Base-by-base conservation (phyloP, 2,797 vertebrate species). In the Cercopithecus hamlyni region DNA sequence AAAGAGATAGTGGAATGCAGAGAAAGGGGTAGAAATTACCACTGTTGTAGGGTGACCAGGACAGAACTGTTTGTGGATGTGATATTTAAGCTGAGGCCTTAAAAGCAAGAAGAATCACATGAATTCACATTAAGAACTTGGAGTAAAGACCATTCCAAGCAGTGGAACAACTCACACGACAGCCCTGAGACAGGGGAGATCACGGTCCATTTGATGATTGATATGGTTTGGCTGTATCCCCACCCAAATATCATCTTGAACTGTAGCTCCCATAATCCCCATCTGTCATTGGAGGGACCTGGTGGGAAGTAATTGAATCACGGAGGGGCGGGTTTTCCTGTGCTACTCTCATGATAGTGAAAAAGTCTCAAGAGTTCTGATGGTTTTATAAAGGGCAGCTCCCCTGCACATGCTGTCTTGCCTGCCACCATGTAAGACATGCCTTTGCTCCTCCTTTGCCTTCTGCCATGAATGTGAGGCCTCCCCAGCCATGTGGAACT, bases 11-110 rank as follows among this genome's bases (percentile, higher is more conserved):
- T 10, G 4, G 17, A 12, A 70, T 52, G 24, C 39, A 81, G 45
- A 79, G 41, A 17, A 36, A 88, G 30, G 22, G 3, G 0, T 17
- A 4, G 13, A 2, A 13, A n/a, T 22, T 57, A 43, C 14, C 77
- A 0, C n/a, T 41, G 0, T 45, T 4, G 2, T 27, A 39, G 27
- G 72, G 13, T n/a, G 26, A 52, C 33, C 12, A 61, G n/a, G n/a
- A 12, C 27, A 88, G 43, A 64, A 11, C 27, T 93, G 14, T 92
- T 84, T 39, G 70, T 19, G 33, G 43, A 87, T 1, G 4, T 52
- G 80, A 24, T 8, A 22, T 92, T 24, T 87, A 87, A 87, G 19
- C 93, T 17, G 64, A 90, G 19, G 19, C 52, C 72, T 90, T 41
- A 9, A 33, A 82, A 85, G 48, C 13, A 87, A 61, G 88, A 72